Evolutionary conservation across 64 coral and sea anemone genomes (phyloP), one percentile per base, ranked within the genome.

Genomic region (Acropora yongei): DNA sequence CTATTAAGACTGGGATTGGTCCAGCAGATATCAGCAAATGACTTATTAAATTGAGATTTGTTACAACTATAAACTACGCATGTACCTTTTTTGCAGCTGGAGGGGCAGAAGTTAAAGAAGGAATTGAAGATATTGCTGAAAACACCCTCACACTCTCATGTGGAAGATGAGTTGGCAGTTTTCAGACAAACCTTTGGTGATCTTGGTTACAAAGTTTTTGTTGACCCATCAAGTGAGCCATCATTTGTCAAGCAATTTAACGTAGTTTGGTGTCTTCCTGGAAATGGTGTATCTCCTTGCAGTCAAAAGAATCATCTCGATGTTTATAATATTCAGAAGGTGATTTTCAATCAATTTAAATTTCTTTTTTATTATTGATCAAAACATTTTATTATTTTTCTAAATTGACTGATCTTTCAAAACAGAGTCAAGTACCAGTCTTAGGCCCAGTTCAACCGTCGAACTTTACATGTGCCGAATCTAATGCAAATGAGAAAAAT

Each of bases 191-290:
- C 65, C 2, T 71, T 85, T 71, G 41, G 72, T 48, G 17, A 4
- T 49, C 82, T 85, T 85, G 82, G 82, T 3, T 85, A 85, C 45
- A 85, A 49, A 85, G 63, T 48, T 63, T 72, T 69, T 42, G 72
- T 20, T 48, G 16, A 85, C 46, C 11, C 13, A 5, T 48, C 82
- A 68, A 45, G 45, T 44, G 65, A 30, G 39, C 13, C 44, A 3
- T 8, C 65, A 44, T 81, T 18, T n/a, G 18, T 72, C 0, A 19
- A 69, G 67, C 58, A 83, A 18, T 16, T 6, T 42, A 65, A 50
- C 2, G n/a, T 14, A 20, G 44, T 48, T 48, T 85, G 82, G 82
- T 85, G 82, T 48, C 17, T 69, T 19, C 17, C 17, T 1, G 12
- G 40, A 82, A 82, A 63, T 44, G 41, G 2, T 17, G 17, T 57